Evolutionary conservation across 2,113 vertebrate species (phyloP), one percentile per base, ranked within the genome.

Genomic region (Macquaria ambigua): DNA sequence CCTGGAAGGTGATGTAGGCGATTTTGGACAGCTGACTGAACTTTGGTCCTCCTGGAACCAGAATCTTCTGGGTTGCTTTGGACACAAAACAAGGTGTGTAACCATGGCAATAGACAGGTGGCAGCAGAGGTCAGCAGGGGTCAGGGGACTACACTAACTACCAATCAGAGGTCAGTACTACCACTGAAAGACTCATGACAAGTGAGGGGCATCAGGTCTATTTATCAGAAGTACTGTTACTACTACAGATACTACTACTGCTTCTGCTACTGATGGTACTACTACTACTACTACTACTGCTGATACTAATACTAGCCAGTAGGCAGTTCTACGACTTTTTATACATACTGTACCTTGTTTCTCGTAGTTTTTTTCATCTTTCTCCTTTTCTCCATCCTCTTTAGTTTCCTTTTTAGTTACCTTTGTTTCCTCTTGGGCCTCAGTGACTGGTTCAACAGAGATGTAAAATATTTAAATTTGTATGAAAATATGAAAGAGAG

Each of bases 31-130:
- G 89, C 89, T 96, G 94, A 88, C 94, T 95, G 75, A 94, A 89
- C 90, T 94, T 96, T 87, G 96, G 94, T 90, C 96, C 95, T 93
- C 96, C 95, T 85, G 96, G 96, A 88, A 94, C 96, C 92, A 97
- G 95, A 92, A 94, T 92, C 96, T 96, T 97, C 92, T 96, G 92
- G 88, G 77, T 89, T 0, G 90, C 97, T 97, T 97, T 64, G 91
- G 86, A 93, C 81, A 96, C 64, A 93, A 90, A 94, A 85, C 41
- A 87, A 72, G 20, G n/a, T 53, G 25, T 48, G 41, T 81, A 79
- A 81, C 84, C 46, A 70, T 50, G 43, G 74, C 23, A 74, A 82
- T 25, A 59, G 23, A 10, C 25, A 52, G 8, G 11, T 23, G 28
- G 41, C 21, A 23, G 21, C 52, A 63, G n/a, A 53, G n/a, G 7